Conservation (phyloP, 1,140 invertebrate genomes). For the Hyles euphorbiae region DNA sequence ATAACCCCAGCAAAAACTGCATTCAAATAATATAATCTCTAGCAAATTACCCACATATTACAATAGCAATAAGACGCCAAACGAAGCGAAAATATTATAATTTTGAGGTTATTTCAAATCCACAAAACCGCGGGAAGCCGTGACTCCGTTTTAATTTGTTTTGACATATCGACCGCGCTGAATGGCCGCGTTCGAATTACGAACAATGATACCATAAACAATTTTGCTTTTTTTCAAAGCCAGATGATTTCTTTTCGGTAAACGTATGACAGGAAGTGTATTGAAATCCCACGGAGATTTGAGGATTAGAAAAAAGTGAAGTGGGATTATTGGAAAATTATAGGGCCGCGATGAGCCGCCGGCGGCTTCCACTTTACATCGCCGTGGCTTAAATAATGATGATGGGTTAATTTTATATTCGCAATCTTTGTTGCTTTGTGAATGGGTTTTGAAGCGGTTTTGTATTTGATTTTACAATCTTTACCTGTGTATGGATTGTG, state of each 20-base stretch:
- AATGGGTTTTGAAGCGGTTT: too few relatives aligned
- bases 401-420: conserved; percentile 15
- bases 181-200: conserved; percentile 34
- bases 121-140: conserved; percentile 25
- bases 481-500: too few relatives aligned
- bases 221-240: conserved; percentile 43
- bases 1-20: conserved; percentile 42
- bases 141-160: conserved; percentile 34
- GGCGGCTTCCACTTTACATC: conserved; percentile 33
- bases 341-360: conserved; percentile 30
- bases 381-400: conserved; percentile 38
- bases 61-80: conserved; percentile 32
- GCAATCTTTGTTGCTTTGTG: too few relatives aligned
- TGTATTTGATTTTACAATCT: too few relatives aligned
- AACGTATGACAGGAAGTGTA: conserved; percentile 58
- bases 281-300: conserved; percentile 69
- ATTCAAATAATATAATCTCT: conserved; percentile 60
- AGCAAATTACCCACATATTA: conserved; percentile 39
- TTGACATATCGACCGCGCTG: conserved; percentile 54
- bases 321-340: conserved; percentile 67
- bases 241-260: conserved; percentile 56
- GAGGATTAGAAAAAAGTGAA: conserved; percentile 51
- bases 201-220: conserved; percentile 65
- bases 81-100: conserved; percentile 44
- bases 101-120: conserved; percentile 56